Base-by-base conservation (phyloP, 2,888 invertebrate genomes). In the Chaitophorus viminalis region DNA sequence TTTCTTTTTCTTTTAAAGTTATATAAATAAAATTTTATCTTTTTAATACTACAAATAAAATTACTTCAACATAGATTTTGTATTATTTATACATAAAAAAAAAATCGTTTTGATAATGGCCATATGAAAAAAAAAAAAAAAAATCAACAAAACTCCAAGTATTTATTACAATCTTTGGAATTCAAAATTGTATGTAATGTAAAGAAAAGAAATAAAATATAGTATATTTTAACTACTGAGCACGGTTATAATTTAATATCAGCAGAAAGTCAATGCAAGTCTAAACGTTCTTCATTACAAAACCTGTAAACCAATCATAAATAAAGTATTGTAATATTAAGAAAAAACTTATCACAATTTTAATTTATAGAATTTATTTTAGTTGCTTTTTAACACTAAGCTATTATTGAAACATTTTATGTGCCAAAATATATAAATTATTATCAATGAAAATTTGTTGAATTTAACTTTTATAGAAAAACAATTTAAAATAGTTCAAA, bases 231-330 rank as follows among this genome's bases (percentile, higher is more conserved):
- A 77, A 68, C 68, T 77, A 85, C 85, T 72, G 78, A 74, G 31
- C 72, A 72, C 39, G 72, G 79, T 70, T 86, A 79, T 33, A n/a
- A 70, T 36, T 25, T 60, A 60, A 54, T 72, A 86, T 46, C 72
- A 54, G 52, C 70, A 79, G 70, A 77, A 85, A 86, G 79, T 86
- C 60, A 78, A 36, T 77, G 54, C 33, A 70, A 85, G 77, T 78
- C 85, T 86, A 79, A 72, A 79, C 31, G 31, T 86, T 86, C 78
- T 79, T 72, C 79, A 86, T 77, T 85, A 70, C 39, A 70, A 78
- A 85, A 85, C 68, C 77, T 78, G 77, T 74, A 78, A 85, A 54
- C 36, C 76, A 84, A 82, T 1, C 17, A 74, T 1, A 33, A 74
- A n/a, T 82, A 33, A 31, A 31, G 11, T 14, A 11, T 14, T 11